A percentile compares a stretch with the other conserved stretches of the same genome.
phyloP scores from a whole-genome alignment of 1,140 invertebrate genomes.

The Lethocerus indicus region DNA sequence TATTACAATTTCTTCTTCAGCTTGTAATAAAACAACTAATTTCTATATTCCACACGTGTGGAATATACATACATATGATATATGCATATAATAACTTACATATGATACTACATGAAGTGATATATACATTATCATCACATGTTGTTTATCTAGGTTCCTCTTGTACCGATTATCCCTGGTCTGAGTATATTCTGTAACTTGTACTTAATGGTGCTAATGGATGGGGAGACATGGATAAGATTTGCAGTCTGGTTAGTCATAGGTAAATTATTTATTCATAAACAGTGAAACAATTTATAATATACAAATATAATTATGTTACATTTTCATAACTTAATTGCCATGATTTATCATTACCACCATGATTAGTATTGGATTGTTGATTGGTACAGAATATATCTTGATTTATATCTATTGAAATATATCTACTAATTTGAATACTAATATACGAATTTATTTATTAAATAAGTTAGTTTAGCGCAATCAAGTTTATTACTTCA shows the following conservation, averaged over 20 bases:
- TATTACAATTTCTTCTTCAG: too few relatives aligned
- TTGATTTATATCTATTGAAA: neutral
- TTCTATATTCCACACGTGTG: neutral
- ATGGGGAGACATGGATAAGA: constrained; percentile 42
- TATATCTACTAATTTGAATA: neutral
- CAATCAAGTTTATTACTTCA: too few relatives aligned
- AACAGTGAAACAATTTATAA: neutral
- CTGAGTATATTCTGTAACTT: constrained; percentile 47
- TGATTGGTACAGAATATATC: neutral
- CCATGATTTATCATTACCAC: neutral
- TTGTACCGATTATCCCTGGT: constrained; percentile 46
- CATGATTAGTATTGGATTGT: neutral
- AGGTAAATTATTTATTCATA: constrained; percentile 18
- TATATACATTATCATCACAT: neutral
- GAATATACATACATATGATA: neutral
- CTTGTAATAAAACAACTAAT: neutral
- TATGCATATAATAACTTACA: neutral
- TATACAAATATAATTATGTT: neutral
- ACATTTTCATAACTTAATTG: neutral
- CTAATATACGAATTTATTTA: neutral
- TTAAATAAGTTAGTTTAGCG: too few relatives aligned
- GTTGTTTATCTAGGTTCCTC: constrained; percentile 31
- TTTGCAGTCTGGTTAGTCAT: constrained; percentile 41
- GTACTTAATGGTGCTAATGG: constrained; percentile 48
- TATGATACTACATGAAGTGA: neutral